A percentile compares a stretch with the other conserved stretches of the same genome.
phyloP scores from a whole-genome alignment of 2,113 vertebrate genomes.

The Tupaia tana region DNA sequence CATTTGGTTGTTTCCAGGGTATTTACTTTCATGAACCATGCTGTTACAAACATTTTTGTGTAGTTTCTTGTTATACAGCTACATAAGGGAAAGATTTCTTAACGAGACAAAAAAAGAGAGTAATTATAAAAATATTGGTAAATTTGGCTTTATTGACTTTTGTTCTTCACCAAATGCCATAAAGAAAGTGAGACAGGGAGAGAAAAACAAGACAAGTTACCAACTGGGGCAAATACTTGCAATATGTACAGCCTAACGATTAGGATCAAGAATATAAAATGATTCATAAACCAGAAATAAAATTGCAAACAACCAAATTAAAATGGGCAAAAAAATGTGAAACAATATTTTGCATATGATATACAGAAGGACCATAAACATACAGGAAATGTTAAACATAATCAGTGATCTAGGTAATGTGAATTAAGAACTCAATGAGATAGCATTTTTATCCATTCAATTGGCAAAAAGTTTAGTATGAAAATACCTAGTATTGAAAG shows the following conservation, averaged over 20 bases:
- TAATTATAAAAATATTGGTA: background rate
- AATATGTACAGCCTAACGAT: background rate
- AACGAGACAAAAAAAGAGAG: background rate
- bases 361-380: background rate
- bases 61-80: background rate
- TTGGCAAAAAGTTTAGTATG: background rate
- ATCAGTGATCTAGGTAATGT: background rate
- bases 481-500: background rate
- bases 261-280: conserved; percentile 25
- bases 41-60: background rate
- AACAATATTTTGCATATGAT: background rate
- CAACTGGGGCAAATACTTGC: background rate
- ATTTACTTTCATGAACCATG: background rate
- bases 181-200: background rate
- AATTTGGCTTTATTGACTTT: conserved; percentile 32
- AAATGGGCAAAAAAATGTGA: conserved; percentile 1
- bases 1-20: background rate
- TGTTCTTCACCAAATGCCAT: background rate
- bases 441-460: background rate
- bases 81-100: background rate
- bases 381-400: background rate
- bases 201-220: background rate
- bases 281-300: background rate
- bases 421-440: background rate
- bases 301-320: conserved; percentile 5